Evolutionary conservation across 2,797 vertebrate genomes (phyloP).

Genomic region (Danio aesculapii): DNA sequence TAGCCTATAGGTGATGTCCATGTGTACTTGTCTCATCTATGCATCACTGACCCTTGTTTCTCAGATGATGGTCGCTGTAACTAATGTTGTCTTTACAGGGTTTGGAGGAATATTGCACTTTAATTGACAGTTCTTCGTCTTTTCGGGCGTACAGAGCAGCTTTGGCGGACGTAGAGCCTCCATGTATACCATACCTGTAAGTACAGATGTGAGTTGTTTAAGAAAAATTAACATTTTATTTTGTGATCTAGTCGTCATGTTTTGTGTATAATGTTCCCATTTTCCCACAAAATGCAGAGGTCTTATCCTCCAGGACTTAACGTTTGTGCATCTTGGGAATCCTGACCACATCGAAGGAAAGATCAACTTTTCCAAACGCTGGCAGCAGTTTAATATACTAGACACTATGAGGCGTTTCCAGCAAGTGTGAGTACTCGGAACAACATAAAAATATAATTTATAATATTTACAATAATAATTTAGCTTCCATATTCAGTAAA

Average conservation of each 20-base stretch:
- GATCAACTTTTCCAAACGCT: slow-evolving; percentile 95
- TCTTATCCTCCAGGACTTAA: slow-evolving; percentile 94
- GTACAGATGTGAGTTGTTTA: slow-evolving; percentile 46
- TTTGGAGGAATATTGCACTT: slow-evolving; percentile 90
- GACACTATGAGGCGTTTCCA: slow-evolving; percentile 94
- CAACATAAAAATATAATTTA: neutral
- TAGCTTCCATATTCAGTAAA: neutral
- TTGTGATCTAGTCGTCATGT: neutral
- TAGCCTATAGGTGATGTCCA: too few species aligned
- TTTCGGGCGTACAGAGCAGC: slow-evolving; percentile 92
- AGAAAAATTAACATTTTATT: neutral
- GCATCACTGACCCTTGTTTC: neutral
- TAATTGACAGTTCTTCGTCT: slow-evolving; percentile 95
- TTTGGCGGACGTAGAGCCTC: slow-evolving; percentile 90
- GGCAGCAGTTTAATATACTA: slow-evolving; percentile 97
- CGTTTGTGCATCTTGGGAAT: slow-evolving; percentile 95
- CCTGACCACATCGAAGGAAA: slow-evolving; percentile 88
- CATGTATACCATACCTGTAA: slow-evolving; percentile 94
- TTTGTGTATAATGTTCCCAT: slow-evolving; percentile 1
- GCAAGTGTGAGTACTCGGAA: slow-evolving; percentile 83
- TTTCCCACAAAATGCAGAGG: slow-evolving; percentile 76
- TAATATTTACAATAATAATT: neutral
- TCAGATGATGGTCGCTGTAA: slow-evolving; percentile 8
- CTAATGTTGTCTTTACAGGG: slow-evolving; percentile 72
- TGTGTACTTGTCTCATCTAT: too few species aligned